phyloP scores from a whole-genome alignment of 2,113 vertebrate genomes.

The Heptranchias perlo region DNA sequence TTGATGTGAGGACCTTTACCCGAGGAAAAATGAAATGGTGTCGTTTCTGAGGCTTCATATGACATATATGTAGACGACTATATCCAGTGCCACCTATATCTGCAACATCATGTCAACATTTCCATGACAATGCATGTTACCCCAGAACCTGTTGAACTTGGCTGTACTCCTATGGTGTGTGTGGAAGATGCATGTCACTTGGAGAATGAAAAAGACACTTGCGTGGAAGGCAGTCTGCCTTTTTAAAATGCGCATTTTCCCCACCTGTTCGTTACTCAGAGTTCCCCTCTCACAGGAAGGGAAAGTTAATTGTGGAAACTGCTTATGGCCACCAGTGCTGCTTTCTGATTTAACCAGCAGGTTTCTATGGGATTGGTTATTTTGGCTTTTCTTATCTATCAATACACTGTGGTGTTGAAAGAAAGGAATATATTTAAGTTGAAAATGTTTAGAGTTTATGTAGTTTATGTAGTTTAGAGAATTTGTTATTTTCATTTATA shows the following conservation, averaged over 20 bases:
- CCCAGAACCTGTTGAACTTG: neutral
- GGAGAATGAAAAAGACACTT: neutral
- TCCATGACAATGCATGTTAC: neutral
- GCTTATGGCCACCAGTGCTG: neutral
- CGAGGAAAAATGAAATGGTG: neutral
- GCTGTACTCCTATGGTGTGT: neutral
- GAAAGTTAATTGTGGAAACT: neutral
- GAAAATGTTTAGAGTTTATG: neutral
- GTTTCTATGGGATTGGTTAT: neutral
- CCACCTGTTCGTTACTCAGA: neutral
- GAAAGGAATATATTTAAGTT: neutral
- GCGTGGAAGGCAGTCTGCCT: neutral
- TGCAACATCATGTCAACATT: neutral
- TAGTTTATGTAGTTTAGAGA: neutral
- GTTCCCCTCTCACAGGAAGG: neutral
- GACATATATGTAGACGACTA: neutral
- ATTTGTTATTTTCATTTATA: neutral
- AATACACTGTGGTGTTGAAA: neutral
- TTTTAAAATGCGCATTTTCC: neutral
- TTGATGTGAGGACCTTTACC: neutral
- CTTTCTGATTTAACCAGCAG: neutral
- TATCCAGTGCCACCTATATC: neutral
- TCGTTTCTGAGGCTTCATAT: neutral
- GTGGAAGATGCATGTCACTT: neutral
- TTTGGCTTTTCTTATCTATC: neutral